Conservation (phyloP, 2,113 vertebrate genomes). For the Phyllopteryx taeniolatus region DNA sequence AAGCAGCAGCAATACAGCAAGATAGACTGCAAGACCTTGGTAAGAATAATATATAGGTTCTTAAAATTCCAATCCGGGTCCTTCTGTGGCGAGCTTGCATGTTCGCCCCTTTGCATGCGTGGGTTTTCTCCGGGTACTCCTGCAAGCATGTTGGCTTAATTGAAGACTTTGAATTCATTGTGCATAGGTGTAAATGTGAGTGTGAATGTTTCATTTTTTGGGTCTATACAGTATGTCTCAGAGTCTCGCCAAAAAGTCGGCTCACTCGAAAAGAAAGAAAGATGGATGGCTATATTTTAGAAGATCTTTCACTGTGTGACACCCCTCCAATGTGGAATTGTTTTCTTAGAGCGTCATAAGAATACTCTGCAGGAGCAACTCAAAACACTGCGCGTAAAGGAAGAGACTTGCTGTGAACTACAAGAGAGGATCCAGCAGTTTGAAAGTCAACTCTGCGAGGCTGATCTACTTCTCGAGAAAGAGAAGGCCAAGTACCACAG, state of each 20-base stretch:
- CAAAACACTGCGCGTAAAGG: slow-evolving; percentile 47
- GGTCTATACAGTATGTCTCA: too few relatives aligned
- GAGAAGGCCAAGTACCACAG: slow-evolving; percentile 82
- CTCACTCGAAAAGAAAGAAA: neutral
- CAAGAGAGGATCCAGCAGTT: slow-evolving; percentile 74
- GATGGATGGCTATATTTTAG: neutral
- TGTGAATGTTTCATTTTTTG: too few relatives aligned
- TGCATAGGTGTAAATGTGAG: too few relatives aligned
- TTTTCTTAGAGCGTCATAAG: slow-evolving; percentile 59
- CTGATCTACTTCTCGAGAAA: slow-evolving; percentile 76
- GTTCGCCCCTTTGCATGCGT: too few relatives aligned
- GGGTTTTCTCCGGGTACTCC: neutral
- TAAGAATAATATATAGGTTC: slow-evolving; percentile 41
- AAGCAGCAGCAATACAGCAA: slow-evolving; percentile 68
- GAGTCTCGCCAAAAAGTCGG: too few relatives aligned
- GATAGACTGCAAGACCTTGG: slow-evolving; percentile 72
- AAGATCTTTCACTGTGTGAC: neutral
- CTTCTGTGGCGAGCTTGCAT: neutral
- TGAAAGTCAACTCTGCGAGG: slow-evolving; percentile 68
- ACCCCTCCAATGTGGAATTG: neutral
- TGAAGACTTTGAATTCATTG: neutral
- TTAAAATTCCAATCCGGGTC: neutral
- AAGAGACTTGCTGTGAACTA: slow-evolving; percentile 58
- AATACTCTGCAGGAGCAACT: slow-evolving; percentile 70
- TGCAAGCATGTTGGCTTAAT: too few relatives aligned